A percentile compares a stretch with the other conserved stretches of the same genome.
Conservation (phyloP, 2,797 vertebrate genomes). For the Pogonophryne albipinna region DNA sequence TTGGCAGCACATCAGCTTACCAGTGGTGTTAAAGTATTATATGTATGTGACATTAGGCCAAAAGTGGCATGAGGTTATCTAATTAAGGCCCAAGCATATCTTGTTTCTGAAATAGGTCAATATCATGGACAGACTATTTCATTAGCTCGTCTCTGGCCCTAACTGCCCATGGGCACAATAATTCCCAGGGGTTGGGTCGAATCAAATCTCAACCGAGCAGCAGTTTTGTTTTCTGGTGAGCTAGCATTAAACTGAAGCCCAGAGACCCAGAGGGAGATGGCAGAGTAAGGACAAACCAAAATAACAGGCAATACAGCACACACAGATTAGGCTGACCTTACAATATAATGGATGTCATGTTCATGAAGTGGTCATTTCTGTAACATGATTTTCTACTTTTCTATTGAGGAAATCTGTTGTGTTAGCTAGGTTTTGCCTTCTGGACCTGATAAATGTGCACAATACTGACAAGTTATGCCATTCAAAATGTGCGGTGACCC, state of each 20-base stretch:
- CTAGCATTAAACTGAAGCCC: conserved; percentile 14
- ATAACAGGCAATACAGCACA: background rate
- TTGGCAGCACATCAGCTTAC: background rate
- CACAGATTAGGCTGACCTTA: background rate
- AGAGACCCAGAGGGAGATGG: conserved; percentile 2
- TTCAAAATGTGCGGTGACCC: background rate
- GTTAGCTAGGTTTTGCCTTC: background rate
- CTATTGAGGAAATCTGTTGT: background rate
- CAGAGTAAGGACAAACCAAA: background rate
- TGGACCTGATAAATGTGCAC: background rate
- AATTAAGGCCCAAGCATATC: background rate
- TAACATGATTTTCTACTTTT: background rate
- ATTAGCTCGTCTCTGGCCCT: background rate
- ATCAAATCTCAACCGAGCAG: conserved; percentile 34
- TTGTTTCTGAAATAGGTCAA: conserved; percentile 13
- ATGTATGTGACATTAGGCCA: conserved; percentile 8
- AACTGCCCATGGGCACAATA: background rate
- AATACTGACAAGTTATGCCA: background rate
- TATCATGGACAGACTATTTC: conserved; percentile 6
- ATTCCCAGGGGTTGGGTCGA: conserved; percentile 1
- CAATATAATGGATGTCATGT: background rate
- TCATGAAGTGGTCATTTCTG: background rate
- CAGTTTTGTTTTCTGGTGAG: conserved; percentile 28
- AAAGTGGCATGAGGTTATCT: background rate
- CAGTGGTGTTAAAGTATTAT: background rate